Base-by-base conservation (phyloP, 2,113 vertebrate species). In the Oriolus oriolus region DNA sequence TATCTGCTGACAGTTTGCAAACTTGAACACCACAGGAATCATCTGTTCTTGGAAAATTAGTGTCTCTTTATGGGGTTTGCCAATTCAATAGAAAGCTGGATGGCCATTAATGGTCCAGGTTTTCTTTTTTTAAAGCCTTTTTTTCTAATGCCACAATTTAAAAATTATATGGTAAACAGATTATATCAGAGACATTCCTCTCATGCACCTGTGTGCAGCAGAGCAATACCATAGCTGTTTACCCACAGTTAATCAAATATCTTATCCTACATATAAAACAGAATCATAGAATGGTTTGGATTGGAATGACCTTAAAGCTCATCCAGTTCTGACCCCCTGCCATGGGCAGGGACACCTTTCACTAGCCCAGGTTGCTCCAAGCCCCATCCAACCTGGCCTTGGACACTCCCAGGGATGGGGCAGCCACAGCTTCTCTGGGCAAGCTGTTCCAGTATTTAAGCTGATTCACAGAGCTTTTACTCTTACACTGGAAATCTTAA, bases 21-120 rank as follows among this genome's bases (percentile, higher is more conserved):
- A 79, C 10, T 84, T 89, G 10, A 89, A 31, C 19, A 77, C 19
- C 37, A 33, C 13, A 60, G 28, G 13, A 73, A 83, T 39, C 11
- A 23, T 19, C 56, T 59, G 6, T 14, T 79, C 66, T 41, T 70
- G 41, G 33, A 90, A 84, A 90, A 79, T 63, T 3, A 52, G 9
- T 41, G 35, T 15, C n/a, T 81, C 42, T 45, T 64, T 7, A 56
- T 15, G 10, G 22, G 57, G 13, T 61, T 28, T 53, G n/a, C 30
- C 60, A 91, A 23, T 9, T 53, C n/a, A 57, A 0, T 0, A 26
- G 28, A 21, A 88, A 3, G 3, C 2, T 57, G 18, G 5, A 57
- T 23, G 20, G 19, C 17, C 54, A 57, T 26, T 61, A 89, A 81
- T 0, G 0, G 49, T 37, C 9, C 20, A 52, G 13, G 14, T 28